These are phyloP conservation scores for Hippolais icterina DNA, from an alignment of 2,113 vertebrate species.

Conservation along the genomic window DNA sequence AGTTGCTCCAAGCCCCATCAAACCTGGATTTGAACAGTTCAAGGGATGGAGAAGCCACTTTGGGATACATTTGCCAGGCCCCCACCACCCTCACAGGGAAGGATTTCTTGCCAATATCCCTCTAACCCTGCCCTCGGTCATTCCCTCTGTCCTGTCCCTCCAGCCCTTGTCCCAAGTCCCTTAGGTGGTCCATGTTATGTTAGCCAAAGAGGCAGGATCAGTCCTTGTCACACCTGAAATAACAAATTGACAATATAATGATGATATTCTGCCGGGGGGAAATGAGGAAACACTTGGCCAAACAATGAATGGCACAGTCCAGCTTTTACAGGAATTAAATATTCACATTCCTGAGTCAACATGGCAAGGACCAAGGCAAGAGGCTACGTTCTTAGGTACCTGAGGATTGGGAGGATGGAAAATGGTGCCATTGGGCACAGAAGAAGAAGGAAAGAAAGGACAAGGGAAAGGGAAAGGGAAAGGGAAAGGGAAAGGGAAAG, in stretches of 20 bases:
- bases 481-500: not conserved
- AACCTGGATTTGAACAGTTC: not conserved
- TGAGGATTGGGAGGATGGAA: not conserved
- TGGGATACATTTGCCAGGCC: fast-evolving
- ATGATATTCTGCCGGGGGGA: not conserved
- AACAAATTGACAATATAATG: fast-evolving
- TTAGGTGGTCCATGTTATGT: fast-evolving
- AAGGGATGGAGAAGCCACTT: not conserved
- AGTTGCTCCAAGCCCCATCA: not conserved
- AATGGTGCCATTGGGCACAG: not conserved
- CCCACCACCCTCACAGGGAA: not conserved
- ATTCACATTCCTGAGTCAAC: not conserved
- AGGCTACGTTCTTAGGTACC: not conserved
- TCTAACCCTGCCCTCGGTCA: no score
- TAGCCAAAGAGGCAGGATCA: no score
- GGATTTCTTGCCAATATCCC: not conserved
- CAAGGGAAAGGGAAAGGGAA: not conserved
- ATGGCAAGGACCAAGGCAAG: no score
- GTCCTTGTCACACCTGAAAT: not conserved
- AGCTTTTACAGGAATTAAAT: not conserved
- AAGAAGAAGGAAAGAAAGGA: not conserved
- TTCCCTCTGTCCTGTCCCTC: not conserved
- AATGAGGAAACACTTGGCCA: fast-evolving
- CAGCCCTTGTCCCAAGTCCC: not conserved
- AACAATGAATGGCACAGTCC: fast-evolving